Evolutionary conservation across 2,888 invertebrate species (phyloP).

Genomic region (Stenolophus ochropezus): DNA sequence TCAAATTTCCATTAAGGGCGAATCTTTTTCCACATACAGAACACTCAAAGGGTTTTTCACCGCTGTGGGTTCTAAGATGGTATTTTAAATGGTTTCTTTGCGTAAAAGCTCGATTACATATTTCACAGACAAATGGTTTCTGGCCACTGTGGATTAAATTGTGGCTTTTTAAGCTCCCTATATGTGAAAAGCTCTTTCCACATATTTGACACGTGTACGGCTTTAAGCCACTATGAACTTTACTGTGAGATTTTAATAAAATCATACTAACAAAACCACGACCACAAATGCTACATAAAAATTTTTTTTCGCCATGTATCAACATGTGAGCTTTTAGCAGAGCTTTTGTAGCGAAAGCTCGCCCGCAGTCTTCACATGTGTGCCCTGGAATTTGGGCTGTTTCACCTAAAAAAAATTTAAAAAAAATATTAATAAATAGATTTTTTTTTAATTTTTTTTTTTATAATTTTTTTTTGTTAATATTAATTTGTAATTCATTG

Average conservation of each 20-base stretch:
- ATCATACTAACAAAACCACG: constrained; percentile 52
- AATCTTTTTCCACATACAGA: constrained; percentile 65
- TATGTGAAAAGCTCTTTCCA: constrained; percentile 25
- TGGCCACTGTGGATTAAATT: constrained; percentile 27
- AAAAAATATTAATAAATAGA: neutral
- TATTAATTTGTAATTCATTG: too few relatives aligned
- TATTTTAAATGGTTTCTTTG: constrained; percentile 47
- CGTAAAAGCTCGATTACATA: constrained; percentile 47
- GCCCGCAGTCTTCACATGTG: constrained; percentile 17
- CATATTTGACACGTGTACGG: constrained; percentile 42
- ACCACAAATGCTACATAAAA: constrained; percentile 49
- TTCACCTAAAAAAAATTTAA: too few relatives aligned
- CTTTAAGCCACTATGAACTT: constrained; percentile 25
- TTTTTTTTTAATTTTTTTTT: neutral
- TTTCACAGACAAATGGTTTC: constrained; percentile 31
- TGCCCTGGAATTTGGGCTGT: neutral
- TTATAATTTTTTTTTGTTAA: too few relatives aligned
- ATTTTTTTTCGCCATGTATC: constrained; percentile 53
- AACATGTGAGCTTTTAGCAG: constrained; percentile 35
- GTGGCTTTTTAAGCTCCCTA: constrained; percentile 30
- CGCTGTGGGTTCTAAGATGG: constrained; percentile 64
- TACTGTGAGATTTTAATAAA: constrained; percentile 26
- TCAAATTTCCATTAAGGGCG: constrained; percentile 52
- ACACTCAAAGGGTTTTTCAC: constrained; percentile 67
- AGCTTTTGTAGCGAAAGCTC: constrained; percentile 34